Conservation (phyloP, 2,113 vertebrate genomes). For the Triplophysa rosa region DNA sequence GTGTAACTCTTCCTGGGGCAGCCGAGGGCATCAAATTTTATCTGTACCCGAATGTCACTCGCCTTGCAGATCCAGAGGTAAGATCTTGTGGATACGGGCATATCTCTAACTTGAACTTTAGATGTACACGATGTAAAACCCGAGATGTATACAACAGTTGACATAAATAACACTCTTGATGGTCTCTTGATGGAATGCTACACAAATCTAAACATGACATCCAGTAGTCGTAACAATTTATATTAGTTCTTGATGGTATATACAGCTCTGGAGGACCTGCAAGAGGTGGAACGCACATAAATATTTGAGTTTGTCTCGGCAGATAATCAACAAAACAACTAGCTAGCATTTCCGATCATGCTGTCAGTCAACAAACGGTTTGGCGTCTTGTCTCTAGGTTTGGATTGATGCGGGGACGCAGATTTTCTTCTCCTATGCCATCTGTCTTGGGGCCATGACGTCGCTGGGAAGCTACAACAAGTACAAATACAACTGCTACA, state of each 20-base stretch:
- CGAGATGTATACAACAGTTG: not conserved
- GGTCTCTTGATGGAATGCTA: conserved; percentile 1
- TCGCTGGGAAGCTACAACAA: conserved; percentile 99
- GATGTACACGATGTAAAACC: not conserved
- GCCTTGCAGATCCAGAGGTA: conserved; percentile 94
- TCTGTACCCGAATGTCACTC: conserved; percentile 89
- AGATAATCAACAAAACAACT: not conserved
- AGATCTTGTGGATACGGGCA: conserved; percentile 39
- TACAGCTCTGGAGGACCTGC: conserved; percentile 22
- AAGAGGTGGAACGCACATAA: not conserved
- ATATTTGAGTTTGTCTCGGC: conserved; percentile 18
- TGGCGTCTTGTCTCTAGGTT: conserved; percentile 72
- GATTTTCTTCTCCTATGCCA: conserved; percentile 99
- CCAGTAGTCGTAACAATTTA: conserved; percentile 18
- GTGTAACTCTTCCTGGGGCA: conserved; percentile 93
- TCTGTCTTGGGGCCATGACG: conserved; percentile 98
- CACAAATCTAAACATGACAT: conserved; percentile 40
- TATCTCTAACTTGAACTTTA: not conserved
- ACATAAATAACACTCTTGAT: conserved; percentile 12
- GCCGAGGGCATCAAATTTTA: conserved; percentile 95
- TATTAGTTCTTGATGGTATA: not conserved
- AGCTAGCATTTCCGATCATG: not conserved
- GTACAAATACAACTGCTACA: conserved; percentile 99
- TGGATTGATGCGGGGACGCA: conserved; percentile 99
- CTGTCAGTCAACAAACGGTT: conserved; percentile 10